Evolutionary conservation across 2,797 vertebrate genomes (phyloP), one percentile per base, ranked within the genome.

Genomic region (Petrocephalus sullivani): DNA sequence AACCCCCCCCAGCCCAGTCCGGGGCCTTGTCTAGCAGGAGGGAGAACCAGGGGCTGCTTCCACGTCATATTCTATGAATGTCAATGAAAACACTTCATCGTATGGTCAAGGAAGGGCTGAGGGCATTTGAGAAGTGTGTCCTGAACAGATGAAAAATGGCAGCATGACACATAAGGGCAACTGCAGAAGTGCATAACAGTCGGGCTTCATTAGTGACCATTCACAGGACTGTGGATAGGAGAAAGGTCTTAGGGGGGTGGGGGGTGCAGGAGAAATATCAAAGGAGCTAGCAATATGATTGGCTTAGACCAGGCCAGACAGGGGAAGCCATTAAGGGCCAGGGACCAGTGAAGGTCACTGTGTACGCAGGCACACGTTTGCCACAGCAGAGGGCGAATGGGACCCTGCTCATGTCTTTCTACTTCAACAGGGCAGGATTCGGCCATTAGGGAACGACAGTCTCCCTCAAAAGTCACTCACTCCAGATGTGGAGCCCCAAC

Each of bases 251-350:
- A 5, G 9, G 46, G 16, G 7, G 37, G 16, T 54, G 67, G 56
- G 53, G 28, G 51, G 28, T 6, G 57, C 51, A 14, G 14, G 41
- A 41, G 41, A 41, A 4, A 46, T 57, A 86, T 64, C 85, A 16
- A 58, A 83, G 60, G 41, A 88, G 53, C 90, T 85, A 85, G 92
- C 64, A 87, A 89, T 46, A 88, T 89, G 90, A 93, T 85, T 91
- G 92, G 89, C 88, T 88, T 33, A 84, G 75, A 88, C 61, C 88
- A 86, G 58, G 67, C 88, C 90, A 86, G 88, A 90, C 90, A 89
- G 61, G 86, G 56, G 81, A 51, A 16, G 61, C 41, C 71, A 61
- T 84, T 53, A 60, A 49, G 51, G 21, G 8, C 46, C 8, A 7
- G n/a, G 0, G 5, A 56, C 41, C 23, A 14, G n/a, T 56, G 85